A percentile compares a stretch with the other conserved stretches of the same genome.
Evolutionary conservation across 2,113 vertebrate genomes (phyloP).

Genomic region (Galemys pyrenaicus): DNA sequence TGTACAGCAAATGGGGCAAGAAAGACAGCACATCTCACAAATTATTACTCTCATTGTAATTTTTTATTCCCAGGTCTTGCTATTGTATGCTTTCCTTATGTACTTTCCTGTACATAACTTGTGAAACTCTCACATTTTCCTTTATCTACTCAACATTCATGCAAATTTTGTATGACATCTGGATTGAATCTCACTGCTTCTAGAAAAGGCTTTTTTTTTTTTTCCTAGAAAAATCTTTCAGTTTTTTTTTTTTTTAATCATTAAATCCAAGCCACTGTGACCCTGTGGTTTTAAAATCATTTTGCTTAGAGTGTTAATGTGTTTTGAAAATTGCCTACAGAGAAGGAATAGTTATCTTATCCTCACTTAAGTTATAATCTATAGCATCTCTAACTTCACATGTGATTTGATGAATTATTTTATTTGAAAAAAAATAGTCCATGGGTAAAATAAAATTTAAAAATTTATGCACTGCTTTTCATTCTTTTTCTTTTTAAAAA

Average conservation of each 20-base stretch:
- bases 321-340: not conserved
- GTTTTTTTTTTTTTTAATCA: not conserved
- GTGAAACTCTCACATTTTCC: not conserved
- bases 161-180: not conserved
- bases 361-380: not conserved
- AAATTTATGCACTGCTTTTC: not conserved
- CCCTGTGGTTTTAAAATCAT: not conserved
- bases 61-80: not conserved
- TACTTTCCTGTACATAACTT: not conserved
- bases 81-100: not conserved
- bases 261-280: not conserved
- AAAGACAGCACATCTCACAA: not conserved
- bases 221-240: too few species aligned
- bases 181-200: not conserved
- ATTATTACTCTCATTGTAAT: not conserved
- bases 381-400: not conserved
- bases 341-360: not conserved
- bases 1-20: not conserved
- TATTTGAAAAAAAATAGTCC: not conserved
- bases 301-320: not conserved
- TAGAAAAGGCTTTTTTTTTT: not conserved
- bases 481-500: too few species aligned
- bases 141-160: not conserved
- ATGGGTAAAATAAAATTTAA: not conserved
- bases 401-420: not conserved